Percentiles rank a stretch among this genome's conserved stretches.
phyloP scores from a whole-genome alignment of 1,140 invertebrate species.

The Lordiphosa clarofinis region DNA sequence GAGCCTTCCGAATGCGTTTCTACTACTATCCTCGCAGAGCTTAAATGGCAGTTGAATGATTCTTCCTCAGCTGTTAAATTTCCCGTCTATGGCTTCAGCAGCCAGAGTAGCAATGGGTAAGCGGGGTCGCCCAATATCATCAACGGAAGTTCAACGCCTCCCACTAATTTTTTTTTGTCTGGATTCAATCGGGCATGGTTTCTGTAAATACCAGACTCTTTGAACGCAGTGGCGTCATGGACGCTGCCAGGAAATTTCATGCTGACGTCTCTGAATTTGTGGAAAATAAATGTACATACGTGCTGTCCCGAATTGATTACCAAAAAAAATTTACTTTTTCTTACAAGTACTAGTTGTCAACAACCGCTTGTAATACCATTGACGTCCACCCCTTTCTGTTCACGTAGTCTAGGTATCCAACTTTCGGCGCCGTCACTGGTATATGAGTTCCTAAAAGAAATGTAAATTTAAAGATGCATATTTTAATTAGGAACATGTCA shows the following conservation, averaged over 20 bases:
- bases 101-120: too few species aligned
- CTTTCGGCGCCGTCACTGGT: not conserved
- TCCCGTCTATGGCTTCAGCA: too few species aligned
- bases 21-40: slow-evolving; percentile 35
- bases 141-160: slow-evolving; percentile 10
- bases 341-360: slow-evolving; percentile 29
- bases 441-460: slow-evolving; percentile 7
- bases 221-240: slow-evolving; percentile 38
- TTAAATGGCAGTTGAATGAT: too few species aligned
- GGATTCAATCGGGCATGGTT: not conserved
- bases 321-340: too few species aligned
- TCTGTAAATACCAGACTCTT: slow-evolving; percentile 28
- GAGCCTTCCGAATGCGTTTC: slow-evolving; percentile 60
- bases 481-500: too few species aligned
- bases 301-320: too few species aligned
- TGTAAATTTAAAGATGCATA: too few species aligned
- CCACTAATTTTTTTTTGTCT: not conserved
- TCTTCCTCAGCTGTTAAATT: too few species aligned
- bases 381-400: slow-evolving; percentile 54
- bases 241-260: slow-evolving; percentile 25
- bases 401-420: slow-evolving; percentile 49
- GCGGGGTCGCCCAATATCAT: too few species aligned
- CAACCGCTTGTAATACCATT: slow-evolving; percentile 41
- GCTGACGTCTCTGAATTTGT: slow-evolving; percentile 31
- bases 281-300: not conserved